phyloP scores from a whole-genome alignment of 2,797 vertebrate species.

The Tokudaia muenninki region DNA sequence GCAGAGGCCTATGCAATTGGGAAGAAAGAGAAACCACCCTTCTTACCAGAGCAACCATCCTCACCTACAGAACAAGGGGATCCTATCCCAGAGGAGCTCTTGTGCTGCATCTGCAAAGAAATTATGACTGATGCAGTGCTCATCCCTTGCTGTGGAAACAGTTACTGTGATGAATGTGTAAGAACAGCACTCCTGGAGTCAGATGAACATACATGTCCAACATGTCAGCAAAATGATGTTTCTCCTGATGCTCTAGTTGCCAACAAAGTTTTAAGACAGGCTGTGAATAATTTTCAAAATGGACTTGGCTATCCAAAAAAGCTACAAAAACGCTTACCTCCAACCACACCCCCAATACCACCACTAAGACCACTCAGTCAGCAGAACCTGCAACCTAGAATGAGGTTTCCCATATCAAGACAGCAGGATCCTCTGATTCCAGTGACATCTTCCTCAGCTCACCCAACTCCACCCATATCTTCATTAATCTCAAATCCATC shows the following conservation, averaged over 20 bases:
- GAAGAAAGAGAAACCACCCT: conserved; percentile 84
- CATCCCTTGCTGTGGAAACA: conserved; percentile 99
- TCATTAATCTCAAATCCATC: conserved; percentile 83
- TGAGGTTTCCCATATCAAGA: conserved; percentile 88
- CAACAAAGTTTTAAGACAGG: conserved; percentile 98
- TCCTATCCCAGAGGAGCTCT: conserved; percentile 94
- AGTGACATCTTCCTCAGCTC: conserved; percentile 86
- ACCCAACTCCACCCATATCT: conserved; percentile 83
- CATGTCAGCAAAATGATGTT: conserved; percentile 94
- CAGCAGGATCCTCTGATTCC: conserved; percentile 94
- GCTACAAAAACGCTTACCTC: conserved; percentile 87
- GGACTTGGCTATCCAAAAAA: conserved; percentile 92
- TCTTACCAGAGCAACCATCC: conserved; percentile 91
- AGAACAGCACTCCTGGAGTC: conserved; percentile 95
- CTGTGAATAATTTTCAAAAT: conserved; percentile 97
- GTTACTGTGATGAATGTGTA: conserved; percentile 99
- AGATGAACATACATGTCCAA: conserved; percentile 96
- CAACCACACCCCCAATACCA: conserved; percentile 81
- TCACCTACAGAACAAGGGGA: conserved; percentile 92
- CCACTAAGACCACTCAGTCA: conserved; percentile 83
- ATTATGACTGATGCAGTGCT: conserved; percentile 97
- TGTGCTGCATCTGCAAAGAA: conserved; percentile 97
- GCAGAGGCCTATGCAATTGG: conserved; percentile 84
- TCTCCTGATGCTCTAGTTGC: conserved; percentile 97
- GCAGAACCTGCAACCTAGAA: conserved; percentile 84